Base-by-base conservation (phyloP, 2,113 vertebrate genomes). In the Hemicordylus capensis region DNA sequence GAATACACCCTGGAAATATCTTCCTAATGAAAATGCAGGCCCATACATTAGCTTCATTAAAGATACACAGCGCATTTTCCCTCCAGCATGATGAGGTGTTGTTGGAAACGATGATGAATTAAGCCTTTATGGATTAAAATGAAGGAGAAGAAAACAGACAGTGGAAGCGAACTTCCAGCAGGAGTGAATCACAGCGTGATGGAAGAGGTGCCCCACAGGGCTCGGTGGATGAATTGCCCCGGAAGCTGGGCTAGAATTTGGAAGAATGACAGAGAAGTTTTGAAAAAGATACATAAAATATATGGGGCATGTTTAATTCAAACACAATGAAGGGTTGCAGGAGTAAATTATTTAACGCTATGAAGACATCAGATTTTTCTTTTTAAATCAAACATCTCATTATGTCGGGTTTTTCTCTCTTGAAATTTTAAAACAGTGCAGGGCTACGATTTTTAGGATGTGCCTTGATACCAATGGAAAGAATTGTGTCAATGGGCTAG, bases 101-200 rank as follows among this genome's bases (percentile, higher is more conserved):
- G 3, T 66, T 44, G 76, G 34, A 84, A 80, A 11, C 4, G 26
- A 80, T 90, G 85, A 92, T 89, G 77, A 90, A 90, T 93, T 89
- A 86, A 85, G 28, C n/a, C 84, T 92, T 93, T 85, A 90, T 46
- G 87, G 89, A 88, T 91, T 69, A 85, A 42, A 79, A 58, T 7
- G 26, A 86, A 90, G 58, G 84, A 28, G 64, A 91, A 61, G 48
- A 85, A 48, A 86, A 90, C 56, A 90, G 78, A 86, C 59, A 64
- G 22, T 34, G 72, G 54, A 56, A 56, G 26, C 46, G 42, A 39
- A 22, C n/a, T 73, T 80, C 44, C 37, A 63, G 20, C 46, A n/a
- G 31, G 44, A 73, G n/a, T 73, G 66, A 78, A 84, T 82, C 88
- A 93, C 90, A 89, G 90, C 73, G 90, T 8, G 46, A 81, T 15